Evolutionary conservation across 2,888 invertebrate species (phyloP).

Genomic region (Microdon myrmicae): DNA sequence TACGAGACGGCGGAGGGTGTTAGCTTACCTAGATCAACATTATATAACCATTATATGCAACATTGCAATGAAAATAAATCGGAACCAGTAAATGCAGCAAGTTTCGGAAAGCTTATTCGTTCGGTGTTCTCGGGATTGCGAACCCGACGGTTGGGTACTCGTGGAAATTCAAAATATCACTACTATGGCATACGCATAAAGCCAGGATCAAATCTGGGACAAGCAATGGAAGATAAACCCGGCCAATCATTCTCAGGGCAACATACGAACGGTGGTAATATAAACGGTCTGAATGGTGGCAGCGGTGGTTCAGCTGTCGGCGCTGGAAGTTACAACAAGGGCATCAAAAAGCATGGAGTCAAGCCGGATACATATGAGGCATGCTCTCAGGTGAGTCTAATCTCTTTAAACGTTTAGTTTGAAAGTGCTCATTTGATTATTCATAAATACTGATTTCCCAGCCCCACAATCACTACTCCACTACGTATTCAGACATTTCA

Average conservation of each 20-base stretch:
- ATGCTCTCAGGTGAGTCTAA: slow-evolving; percentile 63
- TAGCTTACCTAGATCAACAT: slow-evolving; percentile 90
- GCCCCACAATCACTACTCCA: too few species aligned
- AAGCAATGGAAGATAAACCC: slow-evolving; percentile 69
- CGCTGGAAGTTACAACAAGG: slow-evolving; percentile 40
- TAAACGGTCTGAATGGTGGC: slow-evolving; percentile 28
- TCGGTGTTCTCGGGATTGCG: slow-evolving; percentile 97
- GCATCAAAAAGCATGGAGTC: slow-evolving; percentile 60
- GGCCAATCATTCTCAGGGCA: slow-evolving; percentile 53
- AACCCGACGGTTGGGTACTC: slow-evolving; percentile 93
- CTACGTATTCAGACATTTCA: too few species aligned
- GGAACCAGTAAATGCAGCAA: slow-evolving; percentile 99
- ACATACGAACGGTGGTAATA: slow-evolving; percentile 33
- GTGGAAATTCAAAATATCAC: slow-evolving; percentile 98
- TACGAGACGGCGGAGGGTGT: slow-evolving; percentile 97
- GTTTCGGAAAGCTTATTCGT: slow-evolving; percentile 98
- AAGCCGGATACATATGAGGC: slow-evolving; percentile 66
- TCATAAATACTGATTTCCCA: too few species aligned
- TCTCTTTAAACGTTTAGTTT: neutral
- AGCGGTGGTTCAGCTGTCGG: slow-evolving; percentile 19
- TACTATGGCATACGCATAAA: slow-evolving; percentile 99
- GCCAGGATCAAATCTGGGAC: slow-evolving; percentile 79
- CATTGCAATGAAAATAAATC: slow-evolving; percentile 94
- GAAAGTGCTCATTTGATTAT: too few species aligned
- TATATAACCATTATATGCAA: slow-evolving; percentile 96